phyloP scores from a whole-genome alignment of 2,797 vertebrate genomes.

The Channa striata region DNA sequence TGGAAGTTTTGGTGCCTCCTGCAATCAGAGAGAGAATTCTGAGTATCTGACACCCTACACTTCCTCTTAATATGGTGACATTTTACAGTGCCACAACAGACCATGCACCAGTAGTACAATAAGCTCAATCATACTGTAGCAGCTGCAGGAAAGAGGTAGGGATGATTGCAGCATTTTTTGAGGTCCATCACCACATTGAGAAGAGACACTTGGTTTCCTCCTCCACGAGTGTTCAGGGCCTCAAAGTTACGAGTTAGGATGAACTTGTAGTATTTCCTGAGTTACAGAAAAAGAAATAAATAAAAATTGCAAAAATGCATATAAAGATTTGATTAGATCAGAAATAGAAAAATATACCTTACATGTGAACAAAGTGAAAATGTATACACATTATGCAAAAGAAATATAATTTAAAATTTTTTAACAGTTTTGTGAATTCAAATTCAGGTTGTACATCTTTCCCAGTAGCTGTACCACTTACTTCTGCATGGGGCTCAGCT shows the following conservation, averaged over 20 bases:
- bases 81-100: no score
- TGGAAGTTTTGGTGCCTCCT: conserved; percentile 99
- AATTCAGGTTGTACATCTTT: background rate
- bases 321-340: no score
- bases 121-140: conserved; percentile 86
- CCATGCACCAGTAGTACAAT: no score
- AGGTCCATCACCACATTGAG: conserved; percentile 99
- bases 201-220: conserved; percentile 97
- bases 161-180: conserved; percentile 99
- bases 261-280: conserved; percentile 98
- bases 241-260: conserved; percentile 98
- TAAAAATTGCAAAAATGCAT: background rate
- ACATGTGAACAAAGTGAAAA: background rate
- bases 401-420: no score
- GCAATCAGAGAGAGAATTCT: conserved; percentile 10
- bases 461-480: conserved; percentile 79
- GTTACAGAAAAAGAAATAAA: conserved; percentile 31
- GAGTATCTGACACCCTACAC: conserved; percentile 1
- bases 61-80: no score
- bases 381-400: no score
- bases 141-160: conserved; percentile 97
- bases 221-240: conserved; percentile 96
- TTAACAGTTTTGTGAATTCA: background rate
- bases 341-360: background rate
- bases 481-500: conserved; percentile 99